phyloP scores from a whole-genome alignment of 2,888 invertebrate genomes.

The Lochmaea capreae region DNA sequence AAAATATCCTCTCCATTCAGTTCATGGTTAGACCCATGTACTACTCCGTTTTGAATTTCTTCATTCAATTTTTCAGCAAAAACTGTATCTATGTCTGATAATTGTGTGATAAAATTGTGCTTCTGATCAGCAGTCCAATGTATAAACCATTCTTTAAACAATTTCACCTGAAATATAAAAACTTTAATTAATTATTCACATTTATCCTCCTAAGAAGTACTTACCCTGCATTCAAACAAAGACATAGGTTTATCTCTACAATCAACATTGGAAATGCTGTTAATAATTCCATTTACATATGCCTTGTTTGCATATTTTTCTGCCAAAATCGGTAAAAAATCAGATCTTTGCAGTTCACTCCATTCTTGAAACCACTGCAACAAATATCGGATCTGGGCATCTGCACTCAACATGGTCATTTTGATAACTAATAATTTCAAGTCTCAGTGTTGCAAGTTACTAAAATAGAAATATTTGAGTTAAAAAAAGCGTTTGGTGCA shows the following conservation, averaged over 20 bases:
- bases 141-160: conserved; percentile 86
- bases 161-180: conserved; percentile 72
- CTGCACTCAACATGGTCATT: conserved; percentile 67
- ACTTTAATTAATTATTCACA: background rate
- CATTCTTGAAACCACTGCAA: conserved; percentile 91
- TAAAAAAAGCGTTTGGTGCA: conserved; percentile 39
- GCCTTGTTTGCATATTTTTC: conserved; percentile 73
- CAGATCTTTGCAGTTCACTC: conserved; percentile 87
- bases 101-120: conserved; percentile 75
- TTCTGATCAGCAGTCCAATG: conserved; percentile 82
- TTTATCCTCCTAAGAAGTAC: conserved; percentile 50
- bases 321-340: conserved; percentile 82
- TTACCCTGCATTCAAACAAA: conserved; percentile 84
- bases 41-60: conserved; percentile 65
- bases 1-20: conserved; percentile 52
- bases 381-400: conserved; percentile 84
- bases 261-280: conserved; percentile 74
- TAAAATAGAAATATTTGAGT: conserved; percentile 47
- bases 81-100: conserved; percentile 77
- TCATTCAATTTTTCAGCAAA: conserved; percentile 79
- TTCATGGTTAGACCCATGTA: conserved; percentile 43
- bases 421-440: conserved; percentile 31
- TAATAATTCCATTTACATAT: conserved; percentile 80
- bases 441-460: conserved; percentile 42
- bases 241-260: conserved; percentile 83